These are phyloP conservation scores for Cochlearius cochlearius DNA, from an alignment of 2,113 vertebrate genomes.

Conservation along the genomic window DNA sequence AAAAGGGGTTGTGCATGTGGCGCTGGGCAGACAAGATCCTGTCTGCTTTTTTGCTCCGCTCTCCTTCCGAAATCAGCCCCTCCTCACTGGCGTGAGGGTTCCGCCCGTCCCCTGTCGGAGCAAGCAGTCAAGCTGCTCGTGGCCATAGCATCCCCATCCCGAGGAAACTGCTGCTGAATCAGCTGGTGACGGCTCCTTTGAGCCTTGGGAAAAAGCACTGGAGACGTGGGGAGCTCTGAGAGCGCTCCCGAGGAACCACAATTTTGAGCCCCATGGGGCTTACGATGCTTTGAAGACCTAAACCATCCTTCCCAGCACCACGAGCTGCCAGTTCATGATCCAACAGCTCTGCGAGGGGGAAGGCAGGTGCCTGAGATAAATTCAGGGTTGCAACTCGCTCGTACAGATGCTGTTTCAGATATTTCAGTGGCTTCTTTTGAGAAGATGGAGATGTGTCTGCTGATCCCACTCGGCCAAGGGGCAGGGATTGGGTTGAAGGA, in stretches of 20 bases:
- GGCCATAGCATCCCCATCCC: neutral
- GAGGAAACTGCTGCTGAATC: neutral
- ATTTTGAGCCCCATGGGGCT: neutral
- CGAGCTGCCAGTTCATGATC: neutral
- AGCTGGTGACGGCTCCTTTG: accelerated
- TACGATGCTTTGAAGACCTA: neutral
- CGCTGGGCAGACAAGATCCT: accelerated
- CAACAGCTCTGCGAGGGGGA: accelerated
- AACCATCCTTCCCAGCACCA: neutral
- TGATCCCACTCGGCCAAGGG: accelerated
- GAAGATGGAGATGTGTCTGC: neutral
- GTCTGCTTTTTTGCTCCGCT: neutral
- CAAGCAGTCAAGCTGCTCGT: accelerated
- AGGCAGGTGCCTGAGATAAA: neutral
- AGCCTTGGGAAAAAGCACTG: neutral
- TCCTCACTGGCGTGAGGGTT: neutral
- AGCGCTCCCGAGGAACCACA: accelerated
- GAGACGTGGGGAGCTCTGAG: neutral
- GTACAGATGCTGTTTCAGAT: neutral
- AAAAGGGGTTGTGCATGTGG: neutral
- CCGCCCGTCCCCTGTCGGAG: accelerated
- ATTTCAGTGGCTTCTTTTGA: neutral
- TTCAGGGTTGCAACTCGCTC: neutral
- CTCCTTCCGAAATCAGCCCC: neutral
- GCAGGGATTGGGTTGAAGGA: neutral